Conservation (phyloP, 1,140 invertebrate species). For the Megalopta genalis region DNA sequence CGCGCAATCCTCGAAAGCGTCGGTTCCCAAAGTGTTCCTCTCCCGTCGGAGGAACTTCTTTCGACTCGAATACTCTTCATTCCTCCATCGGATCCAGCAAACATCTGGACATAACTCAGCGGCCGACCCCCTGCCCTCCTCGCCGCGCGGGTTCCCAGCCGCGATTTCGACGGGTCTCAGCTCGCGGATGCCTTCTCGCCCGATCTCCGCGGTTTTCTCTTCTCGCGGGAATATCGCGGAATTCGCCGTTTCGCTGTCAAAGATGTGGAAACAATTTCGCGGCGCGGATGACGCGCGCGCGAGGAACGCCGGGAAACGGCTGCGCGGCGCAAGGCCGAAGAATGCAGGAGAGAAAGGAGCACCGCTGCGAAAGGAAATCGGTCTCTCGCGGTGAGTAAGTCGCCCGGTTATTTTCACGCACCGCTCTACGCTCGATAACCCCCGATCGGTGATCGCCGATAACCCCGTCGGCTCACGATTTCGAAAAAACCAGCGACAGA, state of each 20-base stretch:
- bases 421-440: too few species aligned
- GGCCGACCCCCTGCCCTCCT: too few species aligned
- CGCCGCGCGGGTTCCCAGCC: not conserved
- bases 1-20: too few species aligned
- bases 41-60: too few species aligned
- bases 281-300: not conserved
- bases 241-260: not conserved
- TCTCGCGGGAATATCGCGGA: not conserved
- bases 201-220: not conserved
- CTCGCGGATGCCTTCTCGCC: too few species aligned
- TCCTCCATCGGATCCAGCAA: too few species aligned
- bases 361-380: not conserved
- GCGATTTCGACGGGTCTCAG: not conserved
- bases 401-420: slow-evolving; percentile 24
- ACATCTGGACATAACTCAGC: too few species aligned
- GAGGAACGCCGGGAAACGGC: not conserved
- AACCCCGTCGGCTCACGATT: slow-evolving; percentile 16
- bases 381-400: not conserved
- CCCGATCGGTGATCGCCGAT: slow-evolving; percentile 24
- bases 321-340: not conserved
- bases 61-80: too few species aligned
- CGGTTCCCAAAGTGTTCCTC: too few species aligned
- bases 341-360: not conserved
- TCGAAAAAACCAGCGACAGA: slow-evolving; percentile 19
- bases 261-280: not conserved